Base-by-base conservation (phyloP, 2,888 invertebrate genomes). In the Sminthurides aquaticus region DNA sequence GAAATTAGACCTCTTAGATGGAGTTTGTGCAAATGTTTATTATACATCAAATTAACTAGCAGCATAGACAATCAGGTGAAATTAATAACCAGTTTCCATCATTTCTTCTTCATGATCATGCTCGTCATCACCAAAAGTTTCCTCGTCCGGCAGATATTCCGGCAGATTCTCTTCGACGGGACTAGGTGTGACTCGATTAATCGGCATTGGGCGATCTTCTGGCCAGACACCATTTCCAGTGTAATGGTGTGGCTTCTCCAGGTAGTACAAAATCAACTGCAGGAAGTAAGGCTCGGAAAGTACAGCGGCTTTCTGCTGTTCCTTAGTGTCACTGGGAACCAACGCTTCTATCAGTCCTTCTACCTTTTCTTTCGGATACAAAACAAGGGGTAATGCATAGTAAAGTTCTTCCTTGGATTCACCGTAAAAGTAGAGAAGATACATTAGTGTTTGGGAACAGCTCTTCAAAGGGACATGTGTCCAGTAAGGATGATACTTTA, bases 291-390 rank as follows among this genome's bases (percentile, higher is more conserved):
- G 48, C 8, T 59, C 48, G 2, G 15, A n/a, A 5, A n/a, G 22
- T 20, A 28, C 2, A 28, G 48, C 5, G 8, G 5, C 8, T 34
- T 5, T 34, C 8, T 11, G 43, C 5, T 11, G 8, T 34, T 34
- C 43, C 15, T 34, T 34, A 34, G 43, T 11, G 5, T 5, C 5
- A 11, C 8, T 11, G 8, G 15, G 15, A 34, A 5, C 5, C 43
- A 34, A 34, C 5, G 48, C 28, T 3, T 43, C 48, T 8, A 59
- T 3, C 11, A 48, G n/a, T 43, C 25, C 24, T 48, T 60, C 18
- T 2, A 60, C 20, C 52, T 52, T 52, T 3, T 60, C 60, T 43
- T 20, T 22, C n/a, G 60, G 43, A 22, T 59, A 59, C 8, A 59
- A 43, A 2, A 59, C 59, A 48, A 59, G 24, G 2, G 48, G 43